Evolutionary conservation across 2,888 invertebrate species (phyloP), one percentile per base, ranked within the genome.

Genomic region (Trissolcus japonicus): DNA sequence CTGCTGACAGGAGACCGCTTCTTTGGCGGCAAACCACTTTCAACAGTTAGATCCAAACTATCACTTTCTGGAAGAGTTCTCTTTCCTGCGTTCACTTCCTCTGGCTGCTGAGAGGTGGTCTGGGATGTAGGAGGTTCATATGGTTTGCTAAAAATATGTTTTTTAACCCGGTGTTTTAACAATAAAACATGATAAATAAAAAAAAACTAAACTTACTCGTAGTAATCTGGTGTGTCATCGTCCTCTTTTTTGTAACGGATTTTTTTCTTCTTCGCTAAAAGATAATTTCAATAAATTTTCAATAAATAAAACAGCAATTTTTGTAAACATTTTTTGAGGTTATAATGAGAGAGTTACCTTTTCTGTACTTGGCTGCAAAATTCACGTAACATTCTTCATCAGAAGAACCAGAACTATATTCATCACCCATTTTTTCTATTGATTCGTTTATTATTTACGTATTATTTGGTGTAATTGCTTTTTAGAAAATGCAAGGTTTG

Each of bases 311-410:
- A 41, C 41, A 54, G 21, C 11, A 21, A 25, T 53, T 9, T 29
- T 29, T 29, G 6, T 6, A 29, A 29, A 29, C 7, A 7, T 29
- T 29, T 29, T 29, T 29, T 1, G 29, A 29, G 29, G 29, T 29
- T 29, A 29, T 25, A 6, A 25, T 29, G 29, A 29, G 7, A 16
- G n/a, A 17, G 1, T 54, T 43, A 63, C 63, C 63, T 54, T 54
- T 63, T 46, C 54, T 63, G 11, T 63, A 63, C 53, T 54, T 63
- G 13, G 29, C 54, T n/a, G 54, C 63, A 0, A 62, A 73, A 73
- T 78, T 80, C 40, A 43, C 75, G 62, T 16, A 80, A 75, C 79
- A 80, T 17, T 83, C 83, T 6, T 82, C 83, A 54, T 82, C 83
- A 80, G 71, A 63, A 11, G 63, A 63, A 17, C 53, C 43, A 9